A percentile compares a stretch with the other conserved stretches of the same genome.
phyloP scores from a whole-genome alignment of 2,113 vertebrate species.

The Tragelaphus buxtoni region DNA sequence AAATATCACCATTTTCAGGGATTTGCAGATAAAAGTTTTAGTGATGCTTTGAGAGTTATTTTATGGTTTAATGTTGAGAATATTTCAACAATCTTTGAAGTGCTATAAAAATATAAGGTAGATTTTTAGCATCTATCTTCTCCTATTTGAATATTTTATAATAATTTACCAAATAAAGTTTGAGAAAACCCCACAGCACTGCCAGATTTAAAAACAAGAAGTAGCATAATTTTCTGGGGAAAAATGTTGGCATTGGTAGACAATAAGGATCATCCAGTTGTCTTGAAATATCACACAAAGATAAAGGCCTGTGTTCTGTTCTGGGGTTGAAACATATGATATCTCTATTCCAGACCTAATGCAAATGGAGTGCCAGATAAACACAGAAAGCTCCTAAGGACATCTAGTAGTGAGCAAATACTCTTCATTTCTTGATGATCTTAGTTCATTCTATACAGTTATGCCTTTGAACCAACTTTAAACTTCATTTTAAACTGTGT shows the following conservation, averaged over 20 bases:
- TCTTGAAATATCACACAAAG: not conserved
- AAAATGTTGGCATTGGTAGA: not conserved
- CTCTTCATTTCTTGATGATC: not conserved
- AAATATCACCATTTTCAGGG: not conserved
- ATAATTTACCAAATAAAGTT: not conserved
- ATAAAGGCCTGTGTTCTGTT: not conserved
- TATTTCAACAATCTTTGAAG: not conserved
- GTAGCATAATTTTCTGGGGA: not conserved
- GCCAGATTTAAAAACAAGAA: not conserved
- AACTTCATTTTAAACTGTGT: constrained; percentile 49
- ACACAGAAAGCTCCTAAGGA: not conserved
- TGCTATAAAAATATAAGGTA: not conserved
- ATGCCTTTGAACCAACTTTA: constrained; percentile 18
- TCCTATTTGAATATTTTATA: not conserved
- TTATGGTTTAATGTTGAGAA: not conserved
- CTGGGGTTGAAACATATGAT: not conserved
- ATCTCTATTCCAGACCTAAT: not conserved
- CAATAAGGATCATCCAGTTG: not conserved
- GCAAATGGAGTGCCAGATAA: not conserved
- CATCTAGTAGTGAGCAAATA: not conserved
- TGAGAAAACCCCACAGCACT: not conserved
- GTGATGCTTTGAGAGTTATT: not conserved
- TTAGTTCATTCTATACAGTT: not conserved
- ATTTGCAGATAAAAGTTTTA: not conserved
- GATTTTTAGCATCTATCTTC: not conserved